Evolutionary conservation across 53 echinoderm and acorn worm species (phyloP), one percentile per base, ranked within the genome.

Genomic region (Mesocentrotus franciscanus): DNA sequence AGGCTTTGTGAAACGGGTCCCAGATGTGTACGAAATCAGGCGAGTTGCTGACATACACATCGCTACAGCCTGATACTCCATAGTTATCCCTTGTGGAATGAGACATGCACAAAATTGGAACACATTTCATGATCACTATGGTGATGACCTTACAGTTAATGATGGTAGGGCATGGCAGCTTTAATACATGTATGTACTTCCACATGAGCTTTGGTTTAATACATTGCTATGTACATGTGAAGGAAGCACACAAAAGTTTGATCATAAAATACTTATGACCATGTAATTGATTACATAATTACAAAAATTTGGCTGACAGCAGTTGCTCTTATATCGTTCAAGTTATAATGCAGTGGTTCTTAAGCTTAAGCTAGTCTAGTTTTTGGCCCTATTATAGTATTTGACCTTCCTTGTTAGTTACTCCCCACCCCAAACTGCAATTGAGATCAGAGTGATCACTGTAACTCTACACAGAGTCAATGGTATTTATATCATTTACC

Each of bases 171-270:
- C 22, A 81, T 11, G 42, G 36, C 34, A 42, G 36, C 36, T 33
- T 81, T n/a, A n/a, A 39, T 18, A 32, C 9, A 42, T 64, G 15
- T 61, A 64, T 64, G 64, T 39, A 81, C 81, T 8, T 74, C 30
- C 32, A 74, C 11, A 30, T 74, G 74, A 74, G 74, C 14, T 74
- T 74, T 27, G 1, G 9, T 29, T 74, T 14, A 74, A 74, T 30
- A 74, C 74, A 74, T 30, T 74, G 29, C 32, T 74, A 74, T 74
- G 74, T 74, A 74, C 74, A 74, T 30, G 32, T 74, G 30, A 30
- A 74, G 74, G 74, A 74, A 74, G 74, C 74, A 74, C 74, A 74
- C 74, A 74, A 30, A 74, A 9, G 26, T 68, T 68, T 68, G 68
- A 24, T 68, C 68, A 68, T 68, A 68, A 24, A 18, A 68, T 68